Evolutionary conservation across 2,797 vertebrate genomes (phyloP), one percentile per base, ranked within the genome.

Genomic region (Enteromius treurensis): DNA sequence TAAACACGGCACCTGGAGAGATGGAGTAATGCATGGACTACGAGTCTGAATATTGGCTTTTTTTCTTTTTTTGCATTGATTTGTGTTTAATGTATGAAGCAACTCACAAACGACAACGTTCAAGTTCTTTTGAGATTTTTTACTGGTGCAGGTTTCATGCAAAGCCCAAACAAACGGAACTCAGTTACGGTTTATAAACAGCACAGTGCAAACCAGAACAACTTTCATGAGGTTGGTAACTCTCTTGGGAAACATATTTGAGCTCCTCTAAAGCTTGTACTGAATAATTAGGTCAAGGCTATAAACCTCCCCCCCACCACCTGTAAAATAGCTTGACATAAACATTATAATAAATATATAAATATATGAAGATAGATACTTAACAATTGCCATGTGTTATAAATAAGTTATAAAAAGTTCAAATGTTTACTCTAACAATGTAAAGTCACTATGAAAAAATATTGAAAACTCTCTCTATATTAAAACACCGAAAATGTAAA

Each of bases 1-100:
- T 95, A 88, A 90, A 91, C 70, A 78, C 88, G 3, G 49, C 69
- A 40, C 87, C 84, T 26, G 93, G 93, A 47, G 90, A 88, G 51
- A 89, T 93, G 68, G 84, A 84, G 69, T 83, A 68, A 77, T 69
- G n/a, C 47, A 81, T 11, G 70, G 62, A 17, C 19, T 71, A 34
- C 79, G 60, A 32, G 29, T 70, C 32, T 53, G 4, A 11, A 60
- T 51, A 79, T 11, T 14, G 3, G 13, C 26, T 21, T 51, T 42
- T 40, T 45, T 6, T 2, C 5, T 40, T 53, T 74, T 32, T 53
- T 17, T 64, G 60, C 26, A 3, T 2, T 8, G 4, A 53, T 53
- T 74, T 26, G 26, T 26, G 26, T 26, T 26, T 23, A 45, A 42
- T 13, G 2, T 5, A 62, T 13, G 3, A 70, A 32, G 45, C 10